Evolutionary conservation across 2,113 vertebrate genomes (phyloP), one percentile per base, ranked within the genome.

Genomic region (Anas platyrhynchos): DNA sequence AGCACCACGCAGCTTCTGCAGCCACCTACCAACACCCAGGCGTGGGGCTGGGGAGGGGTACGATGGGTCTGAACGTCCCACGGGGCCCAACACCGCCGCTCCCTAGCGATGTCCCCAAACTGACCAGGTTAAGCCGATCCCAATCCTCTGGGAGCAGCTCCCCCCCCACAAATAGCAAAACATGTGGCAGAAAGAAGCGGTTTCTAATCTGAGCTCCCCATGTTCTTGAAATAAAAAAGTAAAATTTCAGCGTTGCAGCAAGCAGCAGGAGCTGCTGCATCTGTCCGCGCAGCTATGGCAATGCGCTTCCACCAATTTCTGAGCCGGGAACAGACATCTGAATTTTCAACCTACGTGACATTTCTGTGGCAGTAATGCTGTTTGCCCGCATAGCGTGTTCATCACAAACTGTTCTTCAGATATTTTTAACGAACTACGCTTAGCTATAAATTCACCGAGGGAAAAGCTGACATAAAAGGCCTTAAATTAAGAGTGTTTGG

Each of bases 351-450:
- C 87, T 68, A 56, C 54, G 1, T 91, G 89, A 80, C 94, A 55
- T 14, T 1, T 16, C 85, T 46, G 82, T 44, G 79, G 25, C 86
- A 75, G 93, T 6, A 7, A 10, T 3, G n/a, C 78, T 85, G 89
- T 13, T 38, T 48, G 86, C 75, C 79, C 82, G 20, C 4, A 14
- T 9, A 6, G 66, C 5, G 56, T 80, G 89, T 27, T 88, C 89
- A 12, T 92, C 26, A 86, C 95, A 88, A 80, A 88, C 92, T 93
- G 90, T 94, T 93, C 94, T 43, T 32, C 18, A 17, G 86, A 41
- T 92, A 95, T 93, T 94, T 95, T 93, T 94, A 95, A 94, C 90
- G 27, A 77, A 65, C 71, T 85, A 7, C 7, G 81, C 74, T 75
- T 55, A 50, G 84, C 76, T 92, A 54, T 17, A 79, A 73, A 91